Evolutionary conservation across 2,888 invertebrate species (phyloP).

Genomic region (Aleiodes alternator): DNA sequence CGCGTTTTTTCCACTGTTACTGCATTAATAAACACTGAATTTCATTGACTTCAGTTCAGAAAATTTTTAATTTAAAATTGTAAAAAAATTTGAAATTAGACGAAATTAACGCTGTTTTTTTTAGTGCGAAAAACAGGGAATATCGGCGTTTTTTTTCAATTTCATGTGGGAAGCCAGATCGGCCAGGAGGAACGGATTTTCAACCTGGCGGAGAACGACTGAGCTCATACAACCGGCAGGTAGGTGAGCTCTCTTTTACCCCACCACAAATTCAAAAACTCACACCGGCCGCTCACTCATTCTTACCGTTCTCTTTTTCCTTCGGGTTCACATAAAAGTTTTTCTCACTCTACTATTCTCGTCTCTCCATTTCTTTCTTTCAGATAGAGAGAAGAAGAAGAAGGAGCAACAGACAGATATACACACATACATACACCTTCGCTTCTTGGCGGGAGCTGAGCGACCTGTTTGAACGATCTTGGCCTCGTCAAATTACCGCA

Average conservation of each 20-base stretch:
- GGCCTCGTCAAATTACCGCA: constrained; percentile 32
- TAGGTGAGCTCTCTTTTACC: constrained; percentile 64
- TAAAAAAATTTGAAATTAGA: not conserved
- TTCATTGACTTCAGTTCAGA: not conserved
- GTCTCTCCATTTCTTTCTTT: constrained; percentile 29
- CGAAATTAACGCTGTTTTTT: not conserved
- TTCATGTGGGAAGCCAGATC: constrained; percentile 22
- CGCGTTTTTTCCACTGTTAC: constrained; percentile 13
- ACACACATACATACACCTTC: constrained; percentile 13
- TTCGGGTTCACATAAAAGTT: constrained; percentile 23
- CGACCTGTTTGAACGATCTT: constrained; percentile 42
- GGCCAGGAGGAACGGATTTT: constrained; percentile 66
- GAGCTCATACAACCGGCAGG: constrained; percentile 70
- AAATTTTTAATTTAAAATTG: too few relatives aligned
- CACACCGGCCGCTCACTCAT: constrained; percentile 59
- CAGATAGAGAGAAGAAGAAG: too few relatives aligned
- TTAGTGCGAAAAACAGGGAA: not conserved
- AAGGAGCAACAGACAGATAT: too few relatives aligned
- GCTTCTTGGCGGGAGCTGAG: not conserved
- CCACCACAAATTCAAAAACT: constrained; percentile 58
- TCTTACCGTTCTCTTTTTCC: constrained; percentile 61
- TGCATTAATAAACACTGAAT: not conserved
- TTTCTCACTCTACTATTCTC: constrained; percentile 29
- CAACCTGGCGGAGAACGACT: constrained; percentile 73
- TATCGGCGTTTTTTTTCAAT: not conserved